phyloP scores from a whole-genome alignment of 2,888 invertebrate species.

The Dryobota labecula region DNA sequence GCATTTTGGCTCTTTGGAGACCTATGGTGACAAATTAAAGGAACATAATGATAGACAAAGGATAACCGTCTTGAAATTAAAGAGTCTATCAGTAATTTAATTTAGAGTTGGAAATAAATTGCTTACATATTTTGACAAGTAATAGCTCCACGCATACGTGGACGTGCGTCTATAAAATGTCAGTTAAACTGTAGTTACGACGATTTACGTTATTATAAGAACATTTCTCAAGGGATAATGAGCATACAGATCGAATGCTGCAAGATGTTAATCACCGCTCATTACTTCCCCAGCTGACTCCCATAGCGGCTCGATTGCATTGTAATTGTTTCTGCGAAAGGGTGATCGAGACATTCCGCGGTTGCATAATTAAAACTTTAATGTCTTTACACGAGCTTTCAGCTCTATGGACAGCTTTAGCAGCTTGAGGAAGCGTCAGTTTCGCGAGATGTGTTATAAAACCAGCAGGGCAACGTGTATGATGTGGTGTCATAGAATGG shows the following conservation, averaged over 20 bases:
- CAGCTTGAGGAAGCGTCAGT: constrained; percentile 9
- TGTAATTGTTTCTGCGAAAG: constrained; percentile 73
- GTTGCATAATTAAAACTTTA: constrained; percentile 57
- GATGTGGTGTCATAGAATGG: constrained; percentile 59
- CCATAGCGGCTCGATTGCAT: constrained; percentile 70
- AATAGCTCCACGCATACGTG: constrained; percentile 18
- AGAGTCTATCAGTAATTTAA: not conserved
- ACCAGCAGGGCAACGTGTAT: constrained; percentile 55
- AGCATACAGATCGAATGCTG: constrained; percentile 66
- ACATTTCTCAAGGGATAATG: constrained; percentile 66
- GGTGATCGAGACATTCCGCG: constrained; percentile 58
- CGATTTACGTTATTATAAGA: constrained; percentile 58
- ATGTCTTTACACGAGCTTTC: constrained; percentile 32
- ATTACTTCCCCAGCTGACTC: constrained; percentile 69
- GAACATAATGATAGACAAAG: not conserved
- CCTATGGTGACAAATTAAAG: too few species aligned
- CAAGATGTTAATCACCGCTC: constrained; percentile 71
- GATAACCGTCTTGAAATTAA: not conserved
- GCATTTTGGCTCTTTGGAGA: not conserved
- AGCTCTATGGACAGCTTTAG: constrained; percentile 22
- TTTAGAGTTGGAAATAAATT: constrained; percentile 21
- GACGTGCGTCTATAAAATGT: constrained; percentile 42
- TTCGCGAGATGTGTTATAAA: constrained; percentile 34
- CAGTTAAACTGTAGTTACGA: constrained; percentile 31
- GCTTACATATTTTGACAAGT: constrained; percentile 31